phyloP scores from a whole-genome alignment of 2,888 invertebrate species.

The Cabera pusaria region DNA sequence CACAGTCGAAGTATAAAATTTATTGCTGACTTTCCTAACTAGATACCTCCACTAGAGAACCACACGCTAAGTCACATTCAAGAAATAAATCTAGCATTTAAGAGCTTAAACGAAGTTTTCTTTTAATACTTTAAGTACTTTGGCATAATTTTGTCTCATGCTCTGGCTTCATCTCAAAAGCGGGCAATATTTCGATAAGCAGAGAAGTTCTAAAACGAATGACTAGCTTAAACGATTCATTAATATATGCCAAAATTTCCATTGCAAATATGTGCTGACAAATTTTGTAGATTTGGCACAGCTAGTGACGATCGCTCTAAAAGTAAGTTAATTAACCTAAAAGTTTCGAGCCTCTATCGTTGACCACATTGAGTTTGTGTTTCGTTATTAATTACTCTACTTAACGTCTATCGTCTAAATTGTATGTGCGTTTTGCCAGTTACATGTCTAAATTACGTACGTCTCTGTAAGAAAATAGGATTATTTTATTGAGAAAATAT shows the following conservation, averaged over 20 bases:
- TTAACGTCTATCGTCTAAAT: conserved; percentile 51
- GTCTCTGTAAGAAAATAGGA: conserved; percentile 79
- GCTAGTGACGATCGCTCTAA: conserved; percentile 47
- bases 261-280: conserved; percentile 25
- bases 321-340: conserved; percentile 29
- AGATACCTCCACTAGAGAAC: conserved; percentile 53
- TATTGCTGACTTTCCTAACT: conserved; percentile 82
- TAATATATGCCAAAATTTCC: conserved; percentile 34
- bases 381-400: conserved; percentile 40
- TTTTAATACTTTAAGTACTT: conserved; percentile 37
- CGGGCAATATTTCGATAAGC: conserved; percentile 39
- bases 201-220: conserved; percentile 37
- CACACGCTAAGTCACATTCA: conserved; percentile 40
- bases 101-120: conserved; percentile 36
- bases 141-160: conserved; percentile 37
- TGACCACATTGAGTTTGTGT: conserved; percentile 32
- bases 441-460: conserved; percentile 69
- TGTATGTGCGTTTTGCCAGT: conserved; percentile 73
- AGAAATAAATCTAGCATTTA: conserved; percentile 40
- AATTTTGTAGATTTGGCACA: conserved; percentile 69
- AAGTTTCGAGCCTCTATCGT: conserved; percentile 37
- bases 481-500: conserved; percentile 77
- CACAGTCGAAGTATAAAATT: conserved; percentile 83
- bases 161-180: conserved; percentile 33
- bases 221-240: conserved; percentile 34